A percentile compares a stretch with the other conserved stretches of the same genome.
Conservation (phyloP, 1,140 invertebrate species). For the Pseudomyrmex flavicornis region DNA sequence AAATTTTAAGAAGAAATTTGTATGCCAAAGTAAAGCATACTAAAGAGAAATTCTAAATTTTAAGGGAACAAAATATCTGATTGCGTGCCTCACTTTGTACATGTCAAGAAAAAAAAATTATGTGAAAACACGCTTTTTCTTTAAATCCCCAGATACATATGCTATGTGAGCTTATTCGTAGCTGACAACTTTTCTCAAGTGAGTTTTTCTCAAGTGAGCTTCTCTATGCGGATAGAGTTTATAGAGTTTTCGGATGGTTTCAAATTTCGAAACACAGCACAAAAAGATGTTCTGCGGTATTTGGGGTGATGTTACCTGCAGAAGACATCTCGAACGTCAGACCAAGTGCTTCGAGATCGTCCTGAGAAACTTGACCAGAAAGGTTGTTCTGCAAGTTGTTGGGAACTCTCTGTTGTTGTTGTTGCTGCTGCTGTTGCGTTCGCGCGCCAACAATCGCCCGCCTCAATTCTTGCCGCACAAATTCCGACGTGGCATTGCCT, state of each 20-base stretch:
- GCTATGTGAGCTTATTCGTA: background rate
- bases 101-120: background rate
- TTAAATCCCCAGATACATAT: background rate
- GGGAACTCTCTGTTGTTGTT: constrained; percentile 79
- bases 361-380: constrained; percentile 85
- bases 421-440: constrained; percentile 87
- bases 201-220: background rate
- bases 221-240: background rate
- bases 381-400: constrained; percentile 83
- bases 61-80: background rate
- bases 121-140: too few relatives aligned
- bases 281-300: background rate
- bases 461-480: constrained; percentile 93
- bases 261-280: background rate
- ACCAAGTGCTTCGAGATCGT: constrained; percentile 89
- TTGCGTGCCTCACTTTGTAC: background rate
- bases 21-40: constrained; percentile 21
- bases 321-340: constrained; percentile 89
- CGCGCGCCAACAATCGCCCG: constrained; percentile 94
- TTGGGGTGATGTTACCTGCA: constrained; percentile 84
- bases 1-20: background rate
- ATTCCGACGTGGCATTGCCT: constrained; percentile 88
- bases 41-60: constrained; percentile 22
- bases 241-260: background rate
- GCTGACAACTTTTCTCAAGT: background rate